These are phyloP conservation scores for Acanthosepion esculentum DNA, from an alignment of 2,888 invertebrate species.

Conservation along the genomic window DNA sequence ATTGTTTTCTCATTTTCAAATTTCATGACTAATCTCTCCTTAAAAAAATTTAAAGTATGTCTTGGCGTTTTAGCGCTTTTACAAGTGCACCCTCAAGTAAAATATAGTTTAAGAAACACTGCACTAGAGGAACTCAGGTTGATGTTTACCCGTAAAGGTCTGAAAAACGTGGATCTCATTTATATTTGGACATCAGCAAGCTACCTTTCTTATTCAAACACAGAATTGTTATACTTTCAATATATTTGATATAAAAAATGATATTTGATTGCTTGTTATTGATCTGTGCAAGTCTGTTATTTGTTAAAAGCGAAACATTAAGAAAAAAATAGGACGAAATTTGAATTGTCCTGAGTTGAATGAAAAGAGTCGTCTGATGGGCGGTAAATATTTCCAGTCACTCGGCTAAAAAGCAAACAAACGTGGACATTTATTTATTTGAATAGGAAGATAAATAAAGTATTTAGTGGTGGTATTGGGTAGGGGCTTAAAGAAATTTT, in stretches of 20 bases:
- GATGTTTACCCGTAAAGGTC: not conserved
- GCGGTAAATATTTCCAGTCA: not conserved
- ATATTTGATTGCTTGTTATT: not conserved
- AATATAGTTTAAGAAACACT: too few relatives aligned
- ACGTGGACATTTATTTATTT: not conserved
- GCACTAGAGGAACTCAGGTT: too few relatives aligned
- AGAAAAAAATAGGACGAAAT: too few relatives aligned
- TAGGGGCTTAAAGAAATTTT: not conserved
- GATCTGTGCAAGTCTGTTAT: not conserved
- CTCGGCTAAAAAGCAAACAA: not conserved
- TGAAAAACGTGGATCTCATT: too few relatives aligned
- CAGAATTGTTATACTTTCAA: too few relatives aligned
- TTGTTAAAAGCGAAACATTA: not conserved
- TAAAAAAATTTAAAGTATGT: too few relatives aligned
- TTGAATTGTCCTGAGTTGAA: not conserved
- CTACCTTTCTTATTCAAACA: too few relatives aligned
- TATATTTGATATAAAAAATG: not conserved
- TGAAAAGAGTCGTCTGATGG: not conserved
- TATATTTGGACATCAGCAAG: too few relatives aligned
- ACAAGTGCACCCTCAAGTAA: too few relatives aligned
- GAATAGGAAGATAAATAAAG: not conserved
- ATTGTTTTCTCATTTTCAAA: too few relatives aligned
- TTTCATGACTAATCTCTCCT: too few relatives aligned
- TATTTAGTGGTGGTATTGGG: not conserved
- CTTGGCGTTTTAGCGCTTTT: too few relatives aligned